Conservation (phyloP, 1,140 invertebrate species). For the Linepithema humile region DNA sequence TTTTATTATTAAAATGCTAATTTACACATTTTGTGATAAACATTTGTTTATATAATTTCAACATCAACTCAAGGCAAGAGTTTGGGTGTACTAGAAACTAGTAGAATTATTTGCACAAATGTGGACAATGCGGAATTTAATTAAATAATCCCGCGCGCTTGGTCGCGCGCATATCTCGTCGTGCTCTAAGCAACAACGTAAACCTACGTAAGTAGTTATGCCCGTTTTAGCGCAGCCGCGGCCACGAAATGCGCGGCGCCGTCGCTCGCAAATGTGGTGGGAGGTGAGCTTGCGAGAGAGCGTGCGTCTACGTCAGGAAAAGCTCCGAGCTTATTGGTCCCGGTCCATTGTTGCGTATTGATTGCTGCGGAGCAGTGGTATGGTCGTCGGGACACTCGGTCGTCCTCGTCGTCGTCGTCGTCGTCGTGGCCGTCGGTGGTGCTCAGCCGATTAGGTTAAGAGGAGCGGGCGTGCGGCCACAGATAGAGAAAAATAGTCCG, state of each 20-base stretch:
- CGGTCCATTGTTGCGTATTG: slow-evolving; percentile 84
- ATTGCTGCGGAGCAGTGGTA: slow-evolving; percentile 81
- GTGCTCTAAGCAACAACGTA: no score
- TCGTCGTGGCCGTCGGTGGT: slow-evolving; percentile 74
- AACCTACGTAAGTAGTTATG: slow-evolving; percentile 50
- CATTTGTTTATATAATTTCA: no score
- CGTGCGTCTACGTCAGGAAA: slow-evolving; percentile 82
- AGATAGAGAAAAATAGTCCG: slow-evolving; percentile 40
- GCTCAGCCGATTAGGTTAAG: slow-evolving; percentile 67
- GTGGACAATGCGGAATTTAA: background rate
- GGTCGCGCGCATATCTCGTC: background rate
- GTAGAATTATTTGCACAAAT: background rate
- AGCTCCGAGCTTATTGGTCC: slow-evolving; percentile 84
- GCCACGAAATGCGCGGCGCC: background rate
- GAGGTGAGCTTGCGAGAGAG: slow-evolving; percentile 70
- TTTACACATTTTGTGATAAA: no score
- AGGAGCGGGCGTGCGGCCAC: slow-evolving; percentile 57
- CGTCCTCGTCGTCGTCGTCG: slow-evolving; percentile 78
- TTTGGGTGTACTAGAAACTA: background rate
- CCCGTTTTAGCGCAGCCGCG: slow-evolving; percentile 52
- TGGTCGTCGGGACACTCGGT: slow-evolving; percentile 79
- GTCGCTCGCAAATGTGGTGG: slow-evolving; percentile 37
- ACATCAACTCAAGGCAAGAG: background rate
- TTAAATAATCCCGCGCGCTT: background rate
- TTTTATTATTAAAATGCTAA: no score